Evolutionary conservation across 2,888 invertebrate species (phyloP).

Genomic region (Microctonus brassicae): DNA sequence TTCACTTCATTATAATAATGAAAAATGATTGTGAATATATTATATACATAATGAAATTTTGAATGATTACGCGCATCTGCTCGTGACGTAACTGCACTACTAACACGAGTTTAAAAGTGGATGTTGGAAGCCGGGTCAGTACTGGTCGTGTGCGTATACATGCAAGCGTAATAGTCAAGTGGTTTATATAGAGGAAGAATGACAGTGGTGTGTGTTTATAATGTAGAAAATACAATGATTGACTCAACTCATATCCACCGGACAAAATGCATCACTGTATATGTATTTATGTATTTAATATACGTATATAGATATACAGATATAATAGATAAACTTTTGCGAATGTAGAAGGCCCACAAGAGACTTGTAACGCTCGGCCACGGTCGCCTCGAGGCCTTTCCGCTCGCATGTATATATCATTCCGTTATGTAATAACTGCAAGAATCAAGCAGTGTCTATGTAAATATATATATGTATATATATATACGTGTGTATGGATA

Average conservation of each 20-base stretch:
- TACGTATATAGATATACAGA: too few species aligned
- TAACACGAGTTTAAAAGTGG: background rate
- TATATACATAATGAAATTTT: background rate
- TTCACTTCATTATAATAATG: too few species aligned
- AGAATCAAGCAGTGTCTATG: slow-evolving; percentile 3
- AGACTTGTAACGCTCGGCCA: slow-evolving; percentile 46
- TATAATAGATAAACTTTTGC: too few species aligned
- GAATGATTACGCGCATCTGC: background rate
- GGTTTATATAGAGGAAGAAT: background rate
- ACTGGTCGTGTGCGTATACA: background rate
- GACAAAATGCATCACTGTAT: background rate
- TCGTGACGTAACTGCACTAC: background rate
- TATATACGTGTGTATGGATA: background rate
- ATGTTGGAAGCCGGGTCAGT: background rate
- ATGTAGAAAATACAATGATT: background rate
- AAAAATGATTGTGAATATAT: background rate
- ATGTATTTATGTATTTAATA: background rate
- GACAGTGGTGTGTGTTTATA: background rate
- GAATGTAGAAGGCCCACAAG: background rate
- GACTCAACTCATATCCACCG: background rate
- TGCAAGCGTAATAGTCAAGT: too few species aligned
- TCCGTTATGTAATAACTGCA: slow-evolving; percentile 26
- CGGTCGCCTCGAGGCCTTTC: slow-evolving; percentile 55
- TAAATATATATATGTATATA: background rate
- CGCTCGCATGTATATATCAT: slow-evolving; percentile 41